Base-by-base conservation (phyloP, 1,140 invertebrate species). In the Vanessa atalanta region DNA sequence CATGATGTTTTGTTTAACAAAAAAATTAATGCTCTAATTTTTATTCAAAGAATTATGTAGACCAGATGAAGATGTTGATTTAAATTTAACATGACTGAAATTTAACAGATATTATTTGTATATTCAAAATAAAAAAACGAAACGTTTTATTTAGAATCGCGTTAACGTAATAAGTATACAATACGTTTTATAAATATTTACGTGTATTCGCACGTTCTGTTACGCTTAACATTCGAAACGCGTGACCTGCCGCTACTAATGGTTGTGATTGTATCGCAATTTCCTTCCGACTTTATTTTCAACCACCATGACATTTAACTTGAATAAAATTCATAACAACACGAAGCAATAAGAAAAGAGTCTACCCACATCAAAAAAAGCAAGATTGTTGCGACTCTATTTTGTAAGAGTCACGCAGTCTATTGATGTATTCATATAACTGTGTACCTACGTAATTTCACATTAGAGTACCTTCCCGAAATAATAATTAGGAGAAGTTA, bases 401-500 rank as follows among this genome's bases (percentile, higher is more conserved):
- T 14, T 57, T 31, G 15, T 43, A 57, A 43, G 26, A 55, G 65
- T 73, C 72, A 61, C 53, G 51, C 69, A 65, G 43, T 69, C 65
- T 57, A 67, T 26, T 11, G 48, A 65, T 16, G 37, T 61, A 67
- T 65, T 63, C 66, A 67, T 72, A 78, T 84, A 87, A 82, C 82
- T 79, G 78, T 85, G 70, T 74, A 68, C n/a, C n/a, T n/a, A n/a
- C 77, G 74, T 83, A 84, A 84, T 86, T 88, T 88, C 85, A 83
- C 79, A 81, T 82, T 72, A 78, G 78, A 74, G 73, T 67, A 76
- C 75, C 76, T 74, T 77, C 67, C 73, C 82, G 72, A 92, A 92
- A 90, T 89, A 90, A 83, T 89, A 86, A 92, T 87, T 81, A 86
- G 82, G 81, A 71, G 79, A 87, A 86, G 87, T 90, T 90, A 88